Evolutionary conservation across 1,140 invertebrate species (phyloP).

Genomic region (Aphidius ervi): DNA sequence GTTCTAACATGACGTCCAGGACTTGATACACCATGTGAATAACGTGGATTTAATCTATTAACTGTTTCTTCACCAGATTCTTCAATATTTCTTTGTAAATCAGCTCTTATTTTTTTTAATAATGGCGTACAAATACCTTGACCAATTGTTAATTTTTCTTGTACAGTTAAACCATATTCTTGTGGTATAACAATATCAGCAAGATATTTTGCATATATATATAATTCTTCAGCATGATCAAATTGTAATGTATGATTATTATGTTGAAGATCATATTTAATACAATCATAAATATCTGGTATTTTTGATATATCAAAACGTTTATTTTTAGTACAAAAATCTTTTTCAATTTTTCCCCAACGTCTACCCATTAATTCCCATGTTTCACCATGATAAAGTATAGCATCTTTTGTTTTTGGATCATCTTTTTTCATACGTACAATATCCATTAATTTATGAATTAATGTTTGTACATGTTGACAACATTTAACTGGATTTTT

Average conservation of each 20-base stretch:
- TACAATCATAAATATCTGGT: constrained; percentile 99
- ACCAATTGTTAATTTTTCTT: constrained; percentile 95
- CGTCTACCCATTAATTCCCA: constrained; percentile 98
- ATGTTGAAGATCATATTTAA: constrained; percentile 98
- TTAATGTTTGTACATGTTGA: constrained; percentile 80
- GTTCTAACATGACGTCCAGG: constrained; percentile 96
- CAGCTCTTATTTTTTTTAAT: constrained; percentile 92
- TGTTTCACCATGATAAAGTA: constrained; percentile 96
- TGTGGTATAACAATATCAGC: constrained; percentile 99
- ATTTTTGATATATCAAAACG: constrained; percentile 98
- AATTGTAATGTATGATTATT: constrained; percentile 95
- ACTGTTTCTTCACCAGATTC: constrained; percentile 84
- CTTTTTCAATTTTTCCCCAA: constrained; percentile 99
- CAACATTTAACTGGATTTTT: constrained; percentile 95
- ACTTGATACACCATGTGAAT: constrained; percentile 96
- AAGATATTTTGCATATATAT: constrained; percentile 90
- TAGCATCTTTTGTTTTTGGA: constrained; percentile 82
- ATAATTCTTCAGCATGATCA: constrained; percentile 90
- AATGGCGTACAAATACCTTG: constrained; percentile 97
- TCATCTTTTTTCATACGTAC: constrained; percentile 84
- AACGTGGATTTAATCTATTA: constrained; percentile 92
- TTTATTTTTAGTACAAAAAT: constrained; percentile 90
- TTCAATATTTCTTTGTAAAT: constrained; percentile 90
- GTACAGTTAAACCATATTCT: constrained; percentile 94
- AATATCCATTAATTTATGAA: constrained; percentile 80